Base-by-base conservation (phyloP, 2,797 vertebrate species). In the Scolopax bukidnonensis region DNA sequence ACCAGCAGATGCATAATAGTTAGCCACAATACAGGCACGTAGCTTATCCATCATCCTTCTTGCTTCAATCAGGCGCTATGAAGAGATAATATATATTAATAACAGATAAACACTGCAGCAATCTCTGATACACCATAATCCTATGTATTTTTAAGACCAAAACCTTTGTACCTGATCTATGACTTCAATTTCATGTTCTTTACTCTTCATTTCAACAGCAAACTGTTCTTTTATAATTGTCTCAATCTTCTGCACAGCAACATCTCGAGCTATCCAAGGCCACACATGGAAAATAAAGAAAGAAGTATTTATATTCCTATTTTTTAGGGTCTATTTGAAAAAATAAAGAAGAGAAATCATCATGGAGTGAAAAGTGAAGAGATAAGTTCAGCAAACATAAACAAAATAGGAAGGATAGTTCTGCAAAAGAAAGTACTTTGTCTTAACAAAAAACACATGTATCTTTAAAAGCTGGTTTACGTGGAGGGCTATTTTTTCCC, bases 41-140 rank as follows among this genome's bases (percentile, higher is more conserved):
- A 99, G 98, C 96, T 99, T 99, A 97, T 99, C 99, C 99, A 99
- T 99, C 99, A 99, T 99, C 96, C 99, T 99, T 93, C 99, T 98
- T 53, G 99, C 99, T 97, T 99, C 99, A 93, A 99, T 99, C 80
- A 99, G 98, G 57, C 99, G 98, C 99, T 99, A 96, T 2, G 36
- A 92, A 94, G 91, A 89, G 89, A 63, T 9, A 80, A 89, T 56
- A 32, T 32, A 78, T 5, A 92, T 85, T 13, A 48, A 68, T 4
- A 53, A 53, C 10, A 2, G 79, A 53, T 6, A 79, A 71, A 38
- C 65, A 63, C 54, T 48, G 82, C 56, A 87, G 77, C 28, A 65
- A 83, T 23, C 7, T 38, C 54, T 4, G 3, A 8, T 32, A 27
- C 32, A 71, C 82, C 79, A 63, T 50, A 6, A 81, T 19, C 54